Base-by-base conservation (phyloP, 2,113 vertebrate genomes). In the Potamarius usumacintae region DNA sequence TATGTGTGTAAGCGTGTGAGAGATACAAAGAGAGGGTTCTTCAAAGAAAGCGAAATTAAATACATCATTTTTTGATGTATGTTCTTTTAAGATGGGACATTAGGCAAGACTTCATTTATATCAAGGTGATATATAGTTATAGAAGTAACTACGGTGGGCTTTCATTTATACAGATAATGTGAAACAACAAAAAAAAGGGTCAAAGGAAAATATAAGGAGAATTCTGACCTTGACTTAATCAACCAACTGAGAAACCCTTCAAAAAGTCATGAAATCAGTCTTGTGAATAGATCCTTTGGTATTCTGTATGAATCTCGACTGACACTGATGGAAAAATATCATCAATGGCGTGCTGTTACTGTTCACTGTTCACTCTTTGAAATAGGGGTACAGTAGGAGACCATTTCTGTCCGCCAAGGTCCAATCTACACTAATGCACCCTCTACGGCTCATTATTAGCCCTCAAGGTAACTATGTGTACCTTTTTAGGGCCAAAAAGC, bases 21-120 rank as follows among this genome's bases (percentile, higher is more conserved):
- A 52, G 58, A 67, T 9, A 60, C n/a, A n/a, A 14, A 77, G 6
- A 77, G 30, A 55, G 12, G 7, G 20, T 22, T 25, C 50, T 63
- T 7, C 2, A 42, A 42, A 42, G 77, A 82, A 60, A 71, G 57
- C 48, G 53, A 88, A 72, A 88, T 82, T 79, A 84, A 86, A 57
- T 69, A 58, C 50, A 81, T 42, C 65, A 84, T 83, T 88, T 14
- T 83, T 86, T 25, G 79, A 72, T 78, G 55, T 58, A 77, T 22
- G 15, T 34, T 89, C 55, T 22, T 27, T 82, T 52, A 83, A 69
- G 58, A 76, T 67, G 53, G 72, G 15, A 65, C 69, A 85, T 58
- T 76, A 62, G 10, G 12, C 18, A 15, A 48, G 53, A 48, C 52
- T n/a, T 78, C 3, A 63, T 63, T 78, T 67, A 58, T 63, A 62